Conservation (phyloP, 2,888 invertebrate species). For the Aporophyla lueneburgensis region DNA sequence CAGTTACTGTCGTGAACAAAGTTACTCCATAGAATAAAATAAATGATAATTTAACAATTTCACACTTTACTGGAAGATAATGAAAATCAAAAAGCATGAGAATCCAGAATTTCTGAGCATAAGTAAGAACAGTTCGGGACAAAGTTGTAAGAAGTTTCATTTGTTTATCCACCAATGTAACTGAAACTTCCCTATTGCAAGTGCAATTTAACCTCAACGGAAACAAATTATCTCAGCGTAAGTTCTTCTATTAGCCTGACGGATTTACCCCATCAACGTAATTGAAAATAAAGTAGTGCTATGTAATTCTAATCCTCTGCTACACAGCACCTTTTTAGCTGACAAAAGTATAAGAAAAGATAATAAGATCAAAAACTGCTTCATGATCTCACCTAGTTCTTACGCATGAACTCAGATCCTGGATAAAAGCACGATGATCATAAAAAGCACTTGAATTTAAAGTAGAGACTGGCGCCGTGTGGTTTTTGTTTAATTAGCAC, state of each 20-base stretch:
- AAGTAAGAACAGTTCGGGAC: neutral
- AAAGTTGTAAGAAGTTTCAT: too few relatives aligned
- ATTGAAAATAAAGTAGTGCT: neutral
- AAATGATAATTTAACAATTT: neutral
- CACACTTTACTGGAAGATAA: neutral
- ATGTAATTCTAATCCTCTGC: neutral
- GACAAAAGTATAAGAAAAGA: neutral
- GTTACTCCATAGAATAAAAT: neutral
- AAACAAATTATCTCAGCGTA: neutral
- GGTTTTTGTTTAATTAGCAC: constrained; percentile 71
- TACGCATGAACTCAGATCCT: constrained; percentile 55
- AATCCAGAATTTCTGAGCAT: neutral
- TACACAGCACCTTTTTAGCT: neutral
- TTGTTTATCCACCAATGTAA: too few relatives aligned
- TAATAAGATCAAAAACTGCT: constrained; percentile 18
- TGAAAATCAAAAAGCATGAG: neutral
- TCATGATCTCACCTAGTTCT: constrained; percentile 33
- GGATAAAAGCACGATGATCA: constrained; percentile 55
- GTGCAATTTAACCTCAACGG: neutral
- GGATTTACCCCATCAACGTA: neutral
- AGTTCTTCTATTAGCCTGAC: neutral
- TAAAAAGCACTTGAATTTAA: constrained; percentile 59
- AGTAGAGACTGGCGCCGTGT: constrained; percentile 70
- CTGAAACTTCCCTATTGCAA: neutral
- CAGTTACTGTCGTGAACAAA: neutral